Conservation (phyloP, 2,113 vertebrate species). For the Rhinolophus sinicus region DNA sequence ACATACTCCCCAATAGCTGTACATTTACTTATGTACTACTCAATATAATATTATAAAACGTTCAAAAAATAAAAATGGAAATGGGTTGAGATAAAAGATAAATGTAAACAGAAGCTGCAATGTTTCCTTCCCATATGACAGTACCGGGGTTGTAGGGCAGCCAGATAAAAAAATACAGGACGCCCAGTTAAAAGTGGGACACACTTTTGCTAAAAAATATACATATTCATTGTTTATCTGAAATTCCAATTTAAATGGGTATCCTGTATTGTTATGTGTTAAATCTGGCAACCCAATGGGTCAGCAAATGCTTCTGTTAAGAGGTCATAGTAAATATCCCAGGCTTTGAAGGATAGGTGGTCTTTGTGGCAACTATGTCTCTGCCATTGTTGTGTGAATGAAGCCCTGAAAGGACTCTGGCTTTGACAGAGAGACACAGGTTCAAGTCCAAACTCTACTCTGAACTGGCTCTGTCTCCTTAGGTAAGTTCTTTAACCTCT, state of each 20-base stretch:
- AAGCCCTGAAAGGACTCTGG: not conserved
- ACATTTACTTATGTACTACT: not conserved
- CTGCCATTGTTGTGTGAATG: accelerated
- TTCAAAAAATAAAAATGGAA: not conserved
- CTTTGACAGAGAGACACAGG: not conserved
- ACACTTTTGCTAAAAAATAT: not conserved
- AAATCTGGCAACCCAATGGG: not conserved
- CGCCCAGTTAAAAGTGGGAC: not conserved
- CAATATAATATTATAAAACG: not conserved
- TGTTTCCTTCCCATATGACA: not conserved
- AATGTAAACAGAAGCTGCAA: not conserved
- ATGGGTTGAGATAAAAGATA: not conserved
- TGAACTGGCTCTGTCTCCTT: not conserved
- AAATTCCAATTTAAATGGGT: not conserved
- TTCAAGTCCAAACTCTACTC: not conserved
- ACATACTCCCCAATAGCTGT: not conserved
- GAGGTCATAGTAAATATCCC: not conserved
- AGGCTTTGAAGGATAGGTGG: not conserved
- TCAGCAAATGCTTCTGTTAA: not conserved
- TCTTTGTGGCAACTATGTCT: not conserved
- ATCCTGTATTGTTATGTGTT: not conserved
- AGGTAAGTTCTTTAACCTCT: not conserved
- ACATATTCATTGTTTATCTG: not conserved
- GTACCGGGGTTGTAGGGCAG: accelerated
- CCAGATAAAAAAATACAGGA: not conserved